Conservation (phyloP, 2,113 vertebrate genomes). For the Rhagologus leucostigma region DNA sequence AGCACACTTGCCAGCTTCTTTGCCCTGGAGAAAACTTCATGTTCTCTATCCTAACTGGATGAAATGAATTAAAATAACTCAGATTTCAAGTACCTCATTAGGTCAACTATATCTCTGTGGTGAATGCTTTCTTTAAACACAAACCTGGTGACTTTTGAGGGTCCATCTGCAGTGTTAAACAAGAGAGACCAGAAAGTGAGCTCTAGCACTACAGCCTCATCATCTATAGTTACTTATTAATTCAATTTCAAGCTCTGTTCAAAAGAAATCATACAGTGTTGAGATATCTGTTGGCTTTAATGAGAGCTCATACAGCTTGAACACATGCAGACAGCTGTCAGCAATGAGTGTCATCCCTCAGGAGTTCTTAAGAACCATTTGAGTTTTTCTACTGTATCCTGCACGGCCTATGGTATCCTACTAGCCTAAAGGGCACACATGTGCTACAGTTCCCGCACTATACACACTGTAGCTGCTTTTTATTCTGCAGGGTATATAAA, state of each 20-base stretch:
- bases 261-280: neutral
- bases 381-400: neutral
- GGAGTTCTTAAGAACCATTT: neutral
- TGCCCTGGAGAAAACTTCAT: neutral
- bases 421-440: neutral
- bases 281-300: neutral
- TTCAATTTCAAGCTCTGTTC: neutral
- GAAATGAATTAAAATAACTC: neutral
- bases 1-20: neutral
- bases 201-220: neutral
- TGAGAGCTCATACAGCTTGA: neutral
- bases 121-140: neutral
- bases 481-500: neutral
- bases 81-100: neutral
- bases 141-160: neutral
- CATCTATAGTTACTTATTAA: neutral
- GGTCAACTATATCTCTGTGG: neutral
- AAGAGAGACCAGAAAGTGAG: neutral
- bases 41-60: neutral
- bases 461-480: neutral
- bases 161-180: neutral
- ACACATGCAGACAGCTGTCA: neutral
- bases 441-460: neutral
- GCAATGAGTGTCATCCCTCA: neutral
- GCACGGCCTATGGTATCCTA: neutral